Percentiles rank a stretch among this genome's conserved stretches.
Conservation (phyloP, 2,797 vertebrate genomes). For the Helicolenus hilgendorfi region DNA sequence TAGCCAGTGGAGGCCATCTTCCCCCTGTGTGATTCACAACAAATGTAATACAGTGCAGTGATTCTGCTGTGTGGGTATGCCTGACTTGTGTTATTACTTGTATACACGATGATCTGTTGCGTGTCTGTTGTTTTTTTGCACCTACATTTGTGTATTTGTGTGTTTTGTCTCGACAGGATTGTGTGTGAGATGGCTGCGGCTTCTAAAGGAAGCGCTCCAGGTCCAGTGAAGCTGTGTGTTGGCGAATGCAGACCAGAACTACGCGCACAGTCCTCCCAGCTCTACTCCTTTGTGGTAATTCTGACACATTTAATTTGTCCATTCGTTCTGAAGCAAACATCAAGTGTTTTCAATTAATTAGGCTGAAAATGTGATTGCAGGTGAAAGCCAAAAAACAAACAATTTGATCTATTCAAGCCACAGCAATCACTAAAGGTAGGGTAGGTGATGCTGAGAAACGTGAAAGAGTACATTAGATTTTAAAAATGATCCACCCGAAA, state of each 20-base stretch:
- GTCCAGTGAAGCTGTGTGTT: constrained; percentile 95
- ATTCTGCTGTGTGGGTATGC: constrained; percentile 23
- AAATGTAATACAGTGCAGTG: constrained; percentile 44
- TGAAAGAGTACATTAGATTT: no score
- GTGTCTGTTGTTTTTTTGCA: neutral
- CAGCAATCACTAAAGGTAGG: neutral
- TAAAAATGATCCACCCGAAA: no score
- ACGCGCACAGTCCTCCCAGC: constrained; percentile 93
- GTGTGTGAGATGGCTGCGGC: constrained; percentile 96
- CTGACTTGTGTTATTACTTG: constrained; percentile 36
- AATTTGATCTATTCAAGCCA: neutral
- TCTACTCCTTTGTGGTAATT: constrained; percentile 96
- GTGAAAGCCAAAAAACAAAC: neutral
- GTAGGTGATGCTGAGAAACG: no score
- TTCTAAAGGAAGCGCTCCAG: constrained; percentile 88
- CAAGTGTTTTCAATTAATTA: neutral
- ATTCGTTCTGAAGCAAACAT: constrained; percentile 2
- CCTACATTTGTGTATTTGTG: constrained; percentile 4
- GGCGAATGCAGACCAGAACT: constrained; percentile 96
- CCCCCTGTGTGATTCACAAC: constrained; percentile 25
- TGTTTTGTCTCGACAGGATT: constrained; percentile 88
- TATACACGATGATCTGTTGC: constrained; percentile 12
- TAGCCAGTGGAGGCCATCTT: constrained; percentile 52
- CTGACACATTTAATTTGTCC: neutral
- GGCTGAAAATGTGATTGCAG: neutral